phyloP scores from a whole-genome alignment of 2,113 vertebrate species.

The Ia io region DNA sequence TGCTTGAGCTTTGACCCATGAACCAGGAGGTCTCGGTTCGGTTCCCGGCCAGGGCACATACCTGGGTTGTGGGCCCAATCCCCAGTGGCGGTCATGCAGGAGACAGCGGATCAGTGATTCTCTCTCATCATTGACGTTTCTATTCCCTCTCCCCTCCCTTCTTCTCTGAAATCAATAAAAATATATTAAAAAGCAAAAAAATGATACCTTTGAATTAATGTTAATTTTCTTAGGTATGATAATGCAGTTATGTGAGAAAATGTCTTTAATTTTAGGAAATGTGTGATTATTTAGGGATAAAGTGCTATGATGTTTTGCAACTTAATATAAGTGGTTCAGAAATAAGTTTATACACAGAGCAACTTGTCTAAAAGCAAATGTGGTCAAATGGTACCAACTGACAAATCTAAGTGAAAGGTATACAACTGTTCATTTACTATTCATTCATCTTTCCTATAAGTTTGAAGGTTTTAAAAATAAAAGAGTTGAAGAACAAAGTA shows the following conservation, averaged over 20 bases:
- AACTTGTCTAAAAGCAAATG: background rate
- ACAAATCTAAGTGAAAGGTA: background rate
- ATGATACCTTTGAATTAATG: background rate
- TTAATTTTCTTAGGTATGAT: constrained; percentile 9
- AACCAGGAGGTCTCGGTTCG: no score
- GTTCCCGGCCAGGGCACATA: no score
- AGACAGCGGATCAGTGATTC: no score
- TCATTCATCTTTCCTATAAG: background rate
- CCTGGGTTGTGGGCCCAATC: no score
- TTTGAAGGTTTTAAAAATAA: constrained; percentile 3
- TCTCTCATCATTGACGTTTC: no score
- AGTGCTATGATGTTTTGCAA: background rate
- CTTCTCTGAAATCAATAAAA: no score
- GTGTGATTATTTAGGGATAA: background rate
- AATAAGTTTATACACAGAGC: background rate
- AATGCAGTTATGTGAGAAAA: background rate
- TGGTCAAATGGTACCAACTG: background rate
- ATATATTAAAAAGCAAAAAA: background rate
- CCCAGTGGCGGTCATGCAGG: no score
- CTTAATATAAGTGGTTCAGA: background rate
- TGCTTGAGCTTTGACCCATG: no score
- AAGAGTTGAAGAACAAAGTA: background rate
- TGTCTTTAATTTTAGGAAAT: background rate
- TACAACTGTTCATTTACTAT: background rate
- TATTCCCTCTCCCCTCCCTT: no score